These are phyloP conservation scores for Lethocerus indicus DNA, from an alignment of 1,140 invertebrate genomes.

Conservation along the genomic window DNA sequence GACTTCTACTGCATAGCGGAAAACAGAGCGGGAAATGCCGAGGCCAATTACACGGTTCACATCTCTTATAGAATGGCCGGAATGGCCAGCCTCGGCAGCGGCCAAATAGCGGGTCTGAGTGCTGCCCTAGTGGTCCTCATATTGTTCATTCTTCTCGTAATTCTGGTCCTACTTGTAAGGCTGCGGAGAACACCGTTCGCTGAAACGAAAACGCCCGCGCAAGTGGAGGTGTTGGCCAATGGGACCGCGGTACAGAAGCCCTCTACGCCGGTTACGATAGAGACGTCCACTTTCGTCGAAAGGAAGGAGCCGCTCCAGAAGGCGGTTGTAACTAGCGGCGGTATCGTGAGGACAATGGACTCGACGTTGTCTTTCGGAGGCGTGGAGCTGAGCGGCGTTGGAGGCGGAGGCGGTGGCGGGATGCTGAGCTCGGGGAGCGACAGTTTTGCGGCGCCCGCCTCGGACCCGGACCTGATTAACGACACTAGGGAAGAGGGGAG, in stretches of 20 bases:
- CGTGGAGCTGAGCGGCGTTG: too few species aligned
- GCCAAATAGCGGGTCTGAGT: constrained; percentile 70
- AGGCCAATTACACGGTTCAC: constrained; percentile 77
- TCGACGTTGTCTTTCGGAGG: constrained; percentile 17
- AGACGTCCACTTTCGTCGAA: constrained; percentile 14
- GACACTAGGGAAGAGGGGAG: constrained; percentile 37
- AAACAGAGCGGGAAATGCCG: constrained; percentile 79
- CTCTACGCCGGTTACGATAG: constrained; percentile 11
- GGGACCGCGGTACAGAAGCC: constrained; percentile 11
- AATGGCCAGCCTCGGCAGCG: constrained; percentile 60
- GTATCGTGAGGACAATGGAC: constrained; percentile 6
- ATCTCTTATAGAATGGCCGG: constrained; percentile 57
- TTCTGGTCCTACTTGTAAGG: constrained; percentile 51
- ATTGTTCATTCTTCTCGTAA: constrained; percentile 52
- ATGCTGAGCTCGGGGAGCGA: constrained; percentile 18
- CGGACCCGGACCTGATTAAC: constrained; percentile 68
- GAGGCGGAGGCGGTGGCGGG: neutral
- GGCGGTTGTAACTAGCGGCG: neutral
- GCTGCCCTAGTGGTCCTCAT: constrained; percentile 64
- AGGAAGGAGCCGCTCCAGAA: constrained; percentile 13
- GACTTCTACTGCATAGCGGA: constrained; percentile 84
- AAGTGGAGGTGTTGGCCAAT: constrained; percentile 31
- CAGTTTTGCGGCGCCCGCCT: constrained; percentile 40
- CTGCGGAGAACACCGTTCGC: constrained; percentile 47
- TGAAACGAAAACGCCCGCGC: constrained; percentile 54